Percentiles rank a stretch among this genome's conserved stretches.
These are phyloP conservation scores for Thaleichthys pacificus DNA, from an alignment of 2,797 vertebrate species.

Conservation along the genomic window DNA sequence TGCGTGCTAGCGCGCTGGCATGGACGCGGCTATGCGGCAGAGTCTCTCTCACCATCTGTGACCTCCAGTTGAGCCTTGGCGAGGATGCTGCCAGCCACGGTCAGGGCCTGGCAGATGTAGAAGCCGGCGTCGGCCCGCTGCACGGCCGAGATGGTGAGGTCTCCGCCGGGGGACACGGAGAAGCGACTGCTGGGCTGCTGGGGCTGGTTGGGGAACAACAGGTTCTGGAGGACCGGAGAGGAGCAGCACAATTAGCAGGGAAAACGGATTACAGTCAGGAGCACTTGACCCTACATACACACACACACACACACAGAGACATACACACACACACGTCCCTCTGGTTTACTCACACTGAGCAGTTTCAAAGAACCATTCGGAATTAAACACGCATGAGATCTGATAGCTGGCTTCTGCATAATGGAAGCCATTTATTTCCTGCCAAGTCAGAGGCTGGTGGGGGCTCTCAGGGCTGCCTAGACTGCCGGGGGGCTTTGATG, in stretches of 20 bases:
- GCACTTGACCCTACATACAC: slow-evolving; percentile 7
- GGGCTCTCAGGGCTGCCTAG: slow-evolving; percentile 11
- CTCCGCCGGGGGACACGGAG: slow-evolving; percentile 90
- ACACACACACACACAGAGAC: slow-evolving; percentile 12
- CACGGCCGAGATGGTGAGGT: slow-evolving; percentile 92
- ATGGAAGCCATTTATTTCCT: slow-evolving; percentile 12
- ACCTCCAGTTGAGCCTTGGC: slow-evolving; percentile 99
- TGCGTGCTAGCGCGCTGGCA: background rate
- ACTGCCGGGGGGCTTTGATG: slow-evolving; percentile 31
- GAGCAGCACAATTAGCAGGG: slow-evolving; percentile 55
- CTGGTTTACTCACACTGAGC: background rate
- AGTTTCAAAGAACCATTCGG: slow-evolving; percentile 33
- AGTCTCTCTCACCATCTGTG: slow-evolving; percentile 89
- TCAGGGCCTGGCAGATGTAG: slow-evolving; percentile 98
- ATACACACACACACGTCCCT: slow-evolving; percentile 7
- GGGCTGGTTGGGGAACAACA: slow-evolving; percentile 97
- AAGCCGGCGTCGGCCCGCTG: slow-evolving; percentile 93
- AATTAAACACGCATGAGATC: slow-evolving; percentile 17
- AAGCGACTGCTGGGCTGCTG: slow-evolving; percentile 93
- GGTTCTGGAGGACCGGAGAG: slow-evolving; percentile 79
- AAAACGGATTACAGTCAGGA: slow-evolving; percentile 42
- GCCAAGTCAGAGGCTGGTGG: slow-evolving; percentile 58
- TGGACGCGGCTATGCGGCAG: slow-evolving; percentile 15
- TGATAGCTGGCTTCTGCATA: slow-evolving; percentile 39
- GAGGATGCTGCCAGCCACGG: slow-evolving; percentile 96